Conservation (phyloP, 1,140 invertebrate genomes). For the Anadara kagoshimensis region DNA sequence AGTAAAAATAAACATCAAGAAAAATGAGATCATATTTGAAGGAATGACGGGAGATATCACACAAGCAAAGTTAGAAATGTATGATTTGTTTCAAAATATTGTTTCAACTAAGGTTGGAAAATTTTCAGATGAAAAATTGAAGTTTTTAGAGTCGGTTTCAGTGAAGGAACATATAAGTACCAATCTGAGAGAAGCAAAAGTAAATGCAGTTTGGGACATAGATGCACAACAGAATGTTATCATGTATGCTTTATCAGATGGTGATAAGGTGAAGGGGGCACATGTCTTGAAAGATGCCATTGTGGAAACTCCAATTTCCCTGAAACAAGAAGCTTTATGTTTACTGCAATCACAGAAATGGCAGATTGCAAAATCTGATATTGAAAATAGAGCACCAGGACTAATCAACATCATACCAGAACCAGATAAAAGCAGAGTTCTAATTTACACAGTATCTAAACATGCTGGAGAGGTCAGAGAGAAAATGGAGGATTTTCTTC, state of each 20-base stretch:
- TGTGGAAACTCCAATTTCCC: slow-evolving; percentile 24
- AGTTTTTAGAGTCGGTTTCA: slow-evolving; percentile 20
- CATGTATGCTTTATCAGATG: slow-evolving; percentile 32
- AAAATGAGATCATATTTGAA: slow-evolving; percentile 33
- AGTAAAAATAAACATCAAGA: slow-evolving; percentile 22
- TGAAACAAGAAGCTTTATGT: slow-evolving; percentile 18
- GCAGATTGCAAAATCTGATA: slow-evolving; percentile 1
- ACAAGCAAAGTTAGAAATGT: slow-evolving; percentile 27
- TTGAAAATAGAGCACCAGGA: not conserved
- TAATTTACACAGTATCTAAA: slow-evolving; percentile 7
- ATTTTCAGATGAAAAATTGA: slow-evolving; percentile 12
- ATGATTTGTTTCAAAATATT: slow-evolving; percentile 19
- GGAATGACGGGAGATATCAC: slow-evolving; percentile 40
- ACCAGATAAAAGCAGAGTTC: not conserved
- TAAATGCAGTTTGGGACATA: slow-evolving; percentile 40
- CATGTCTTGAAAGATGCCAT: slow-evolving; percentile 24
- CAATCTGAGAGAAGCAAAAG: slow-evolving; percentile 26
- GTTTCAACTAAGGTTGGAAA: not conserved
- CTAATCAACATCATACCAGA: not conserved
- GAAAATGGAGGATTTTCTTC: slow-evolving; percentile 31
- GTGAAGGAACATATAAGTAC: slow-evolving; percentile 22
- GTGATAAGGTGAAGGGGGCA: slow-evolving; percentile 23
- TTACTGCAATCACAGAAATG: slow-evolving; percentile 25
- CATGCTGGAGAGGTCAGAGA: slow-evolving; percentile 19
- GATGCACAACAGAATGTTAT: slow-evolving; percentile 12